Base-by-base conservation (phyloP, 2,113 vertebrate genomes). In the Setophaga petechia region DNA sequence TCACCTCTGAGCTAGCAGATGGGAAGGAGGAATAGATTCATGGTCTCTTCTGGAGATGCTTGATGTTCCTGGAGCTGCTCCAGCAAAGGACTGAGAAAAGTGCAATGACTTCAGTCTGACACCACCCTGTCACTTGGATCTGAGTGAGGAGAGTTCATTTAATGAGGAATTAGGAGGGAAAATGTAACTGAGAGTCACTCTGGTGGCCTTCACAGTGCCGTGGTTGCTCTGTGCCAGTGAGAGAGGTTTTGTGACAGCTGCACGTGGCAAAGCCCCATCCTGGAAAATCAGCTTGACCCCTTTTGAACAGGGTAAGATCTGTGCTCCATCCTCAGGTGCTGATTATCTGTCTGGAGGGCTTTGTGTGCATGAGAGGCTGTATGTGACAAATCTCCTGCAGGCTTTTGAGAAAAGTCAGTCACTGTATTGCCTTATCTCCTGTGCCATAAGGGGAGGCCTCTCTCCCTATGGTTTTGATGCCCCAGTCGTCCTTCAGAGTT, bases 281-380 rank as follows among this genome's bases (percentile, higher is more conserved):
- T 79, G 62, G 33, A 78, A 68, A 89, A 73, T 89, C 83, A 90
- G 87, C 87, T 87, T 97, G 94, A 96, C 90, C 94, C 89, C 74
- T 96, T 97, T 44, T 35, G 79, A 76, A 61, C 66, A 79, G 68
- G 88, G 67, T 79, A 73, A 92, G 69, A 69, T 37, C 39, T 67
- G 41, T 41, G n/a, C 59, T 86, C 5, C n/a, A 89, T 85, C 84
- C 79, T 81, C 67, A 89, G 75, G 59, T 85, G 71, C 81, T 49
- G 87, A 93, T 94, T 69, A 93, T 91, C 90, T 95, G 74, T 91
- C 90, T 95, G 74, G 80, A 96, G 41, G 58, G n/a, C 80, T 94
- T 81, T 96, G 69, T 67, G 73, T 65, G 10, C 47, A 5, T 35
- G 51, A 75, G 57, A 93, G 39, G 47, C 72, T 88, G 0, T 20